phyloP scores from a whole-genome alignment of 2,113 vertebrate species.

The Deroptyus accipitrinus region DNA sequence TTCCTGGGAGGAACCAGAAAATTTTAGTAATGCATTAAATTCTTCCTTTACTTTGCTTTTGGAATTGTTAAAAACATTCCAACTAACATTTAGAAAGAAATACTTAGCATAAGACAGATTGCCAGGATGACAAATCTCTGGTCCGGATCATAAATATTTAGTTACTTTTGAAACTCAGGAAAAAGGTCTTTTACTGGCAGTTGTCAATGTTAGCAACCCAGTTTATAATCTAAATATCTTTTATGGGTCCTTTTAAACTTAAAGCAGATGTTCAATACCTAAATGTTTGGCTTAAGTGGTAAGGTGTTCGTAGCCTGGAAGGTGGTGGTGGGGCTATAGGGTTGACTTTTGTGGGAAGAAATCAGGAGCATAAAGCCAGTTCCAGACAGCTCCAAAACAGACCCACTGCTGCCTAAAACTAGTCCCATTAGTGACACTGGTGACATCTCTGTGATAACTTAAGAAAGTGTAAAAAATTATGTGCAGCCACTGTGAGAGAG shows the following conservation, averaged over 20 bases:
- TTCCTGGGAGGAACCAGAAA: neutral
- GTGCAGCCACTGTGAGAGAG: neutral
- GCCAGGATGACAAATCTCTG: neutral
- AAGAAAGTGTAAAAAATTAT: neutral
- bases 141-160: neutral
- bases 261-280: neutral
- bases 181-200: neutral
- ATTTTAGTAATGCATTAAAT: neutral
- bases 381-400: neutral
- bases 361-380: neutral
- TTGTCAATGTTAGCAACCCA: neutral
- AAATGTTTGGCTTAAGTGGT: neutral
- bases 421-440: rapidly evolving
- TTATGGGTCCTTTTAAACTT: neutral
- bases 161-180: neutral
- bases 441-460: rapidly evolving
- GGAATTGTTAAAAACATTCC: neutral
- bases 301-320: neutral
- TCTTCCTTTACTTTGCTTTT: neutral
- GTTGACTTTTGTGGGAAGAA: neutral
- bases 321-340: rapidly evolving
- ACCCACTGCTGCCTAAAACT: neutral
- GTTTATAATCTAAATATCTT: neutral
- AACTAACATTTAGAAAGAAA: neutral
- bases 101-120: neutral